Conservation (phyloP, 2,113 vertebrate species). For the Entelurus aequoreus region DNA sequence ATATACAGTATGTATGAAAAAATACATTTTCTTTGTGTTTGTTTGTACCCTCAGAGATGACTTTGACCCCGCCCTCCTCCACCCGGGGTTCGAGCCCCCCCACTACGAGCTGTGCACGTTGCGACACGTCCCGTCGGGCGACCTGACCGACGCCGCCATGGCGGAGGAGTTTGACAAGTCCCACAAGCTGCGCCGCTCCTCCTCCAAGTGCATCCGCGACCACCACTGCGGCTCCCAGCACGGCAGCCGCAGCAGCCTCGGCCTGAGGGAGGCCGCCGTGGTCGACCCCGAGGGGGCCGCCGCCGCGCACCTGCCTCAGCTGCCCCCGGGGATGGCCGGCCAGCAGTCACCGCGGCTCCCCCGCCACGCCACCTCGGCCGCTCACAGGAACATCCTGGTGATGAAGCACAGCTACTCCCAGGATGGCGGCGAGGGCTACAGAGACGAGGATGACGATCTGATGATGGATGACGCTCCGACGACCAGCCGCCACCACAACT, state of each 20-base stretch:
- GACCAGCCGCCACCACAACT: constrained; percentile 69
- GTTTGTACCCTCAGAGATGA: constrained; percentile 71
- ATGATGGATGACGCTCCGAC: constrained; percentile 83
- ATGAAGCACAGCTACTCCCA: constrained; percentile 97
- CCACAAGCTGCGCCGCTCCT: constrained; percentile 85
- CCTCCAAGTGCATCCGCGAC: constrained; percentile 93
- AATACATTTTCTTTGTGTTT: not conserved
- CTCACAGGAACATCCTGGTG: constrained; percentile 85
- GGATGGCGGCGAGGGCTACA: constrained; percentile 84
- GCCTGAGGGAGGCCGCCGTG: constrained; percentile 81
- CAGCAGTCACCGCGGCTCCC: constrained; percentile 52
- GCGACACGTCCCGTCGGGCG: constrained; percentile 77
- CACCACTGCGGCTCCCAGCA: constrained; percentile 96
- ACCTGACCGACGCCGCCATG: constrained; percentile 80
- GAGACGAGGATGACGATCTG: constrained; percentile 72
- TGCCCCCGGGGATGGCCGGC: constrained; percentile 45
- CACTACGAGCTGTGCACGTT: constrained; percentile 95
- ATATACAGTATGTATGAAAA: no score
- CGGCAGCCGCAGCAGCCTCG: constrained; percentile 93
- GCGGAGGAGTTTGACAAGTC: constrained; percentile 89
- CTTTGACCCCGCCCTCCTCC: constrained; percentile 91
- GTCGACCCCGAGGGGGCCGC: constrained; percentile 71
- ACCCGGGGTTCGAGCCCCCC: constrained; percentile 91
- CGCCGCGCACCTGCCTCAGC: constrained; percentile 64
- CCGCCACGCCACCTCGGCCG: constrained; percentile 63